phyloP scores from a whole-genome alignment of 1,140 invertebrate species.

The Chlorops oryzae region DNA sequence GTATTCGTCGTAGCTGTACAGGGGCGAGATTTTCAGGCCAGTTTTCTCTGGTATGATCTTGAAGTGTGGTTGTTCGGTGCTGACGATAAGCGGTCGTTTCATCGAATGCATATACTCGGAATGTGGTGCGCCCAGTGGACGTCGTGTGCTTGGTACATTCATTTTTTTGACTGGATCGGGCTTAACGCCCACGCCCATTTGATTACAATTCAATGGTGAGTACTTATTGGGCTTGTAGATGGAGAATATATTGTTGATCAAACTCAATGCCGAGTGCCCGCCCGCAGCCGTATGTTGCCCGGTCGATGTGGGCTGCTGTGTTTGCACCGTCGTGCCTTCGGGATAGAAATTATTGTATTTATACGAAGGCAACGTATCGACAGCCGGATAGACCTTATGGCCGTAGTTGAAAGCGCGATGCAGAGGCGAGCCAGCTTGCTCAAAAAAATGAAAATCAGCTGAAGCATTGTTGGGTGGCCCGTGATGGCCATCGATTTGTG shows the following conservation, averaged over 20 bases:
- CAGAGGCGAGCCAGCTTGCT: slow-evolving; percentile 27
- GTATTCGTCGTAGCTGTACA: slow-evolving; percentile 45
- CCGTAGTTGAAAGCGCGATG: slow-evolving; percentile 25
- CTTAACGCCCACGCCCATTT: slow-evolving; percentile 45
- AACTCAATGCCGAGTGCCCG: slow-evolving; percentile 38
- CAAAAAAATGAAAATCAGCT: slow-evolving; percentile 41
- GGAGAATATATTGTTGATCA: slow-evolving; percentile 50
- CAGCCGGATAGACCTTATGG: slow-evolving; percentile 40
- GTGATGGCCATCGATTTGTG: slow-evolving; percentile 19
- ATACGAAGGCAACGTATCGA: slow-evolving; percentile 38
- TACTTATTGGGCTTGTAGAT: slow-evolving; percentile 48
- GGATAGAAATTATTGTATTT: slow-evolving; percentile 47
- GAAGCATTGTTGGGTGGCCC: slow-evolving; percentile 8
- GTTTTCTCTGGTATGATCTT: slow-evolving; percentile 52
- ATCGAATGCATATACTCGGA: slow-evolving; percentile 49
- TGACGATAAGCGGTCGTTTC: slow-evolving; percentile 50
- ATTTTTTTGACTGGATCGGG: slow-evolving; percentile 49
- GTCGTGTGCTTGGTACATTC: slow-evolving; percentile 41
- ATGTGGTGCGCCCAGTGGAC: slow-evolving; percentile 29
- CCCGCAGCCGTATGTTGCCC: slow-evolving; percentile 34
- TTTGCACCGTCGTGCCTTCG: slow-evolving; percentile 32
- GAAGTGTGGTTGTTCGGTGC: slow-evolving; percentile 48
- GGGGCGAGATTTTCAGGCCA: slow-evolving; percentile 50
- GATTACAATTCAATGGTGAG: slow-evolving; percentile 44
- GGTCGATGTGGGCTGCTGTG: slow-evolving; percentile 35